Evolutionary conservation across 2,113 vertebrate species (phyloP).

Genomic region (Tragelaphus strepsiceros): DNA sequence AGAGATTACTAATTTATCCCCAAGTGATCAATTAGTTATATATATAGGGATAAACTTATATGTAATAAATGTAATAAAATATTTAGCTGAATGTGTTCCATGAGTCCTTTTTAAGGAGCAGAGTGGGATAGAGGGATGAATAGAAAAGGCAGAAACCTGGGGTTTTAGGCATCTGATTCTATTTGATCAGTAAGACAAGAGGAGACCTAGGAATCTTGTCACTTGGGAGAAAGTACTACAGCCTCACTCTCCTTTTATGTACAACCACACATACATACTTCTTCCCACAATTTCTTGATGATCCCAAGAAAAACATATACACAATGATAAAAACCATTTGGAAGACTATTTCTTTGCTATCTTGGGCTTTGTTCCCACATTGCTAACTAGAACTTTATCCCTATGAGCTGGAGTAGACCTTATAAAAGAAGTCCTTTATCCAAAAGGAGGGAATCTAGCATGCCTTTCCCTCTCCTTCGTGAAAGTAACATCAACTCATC

Average conservation of each 20-base stretch:
- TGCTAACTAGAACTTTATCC: not conserved
- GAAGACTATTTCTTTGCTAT: fast-evolving
- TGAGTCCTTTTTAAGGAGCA: not conserved
- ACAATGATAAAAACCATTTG: not conserved
- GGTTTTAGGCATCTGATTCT: not conserved
- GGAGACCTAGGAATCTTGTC: not conserved
- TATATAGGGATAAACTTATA: not conserved
- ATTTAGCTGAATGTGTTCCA: not conserved
- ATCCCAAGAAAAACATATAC: not conserved
- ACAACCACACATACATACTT: no score
- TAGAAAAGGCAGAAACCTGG: not conserved
- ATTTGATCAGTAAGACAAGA: not conserved
- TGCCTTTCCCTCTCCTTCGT: not conserved
- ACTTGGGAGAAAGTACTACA: not conserved
- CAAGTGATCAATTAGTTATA: not conserved
- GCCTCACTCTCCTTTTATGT: not conserved
- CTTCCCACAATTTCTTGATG: not conserved
- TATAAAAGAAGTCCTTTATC: not conserved
- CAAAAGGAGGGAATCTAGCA: not conserved
- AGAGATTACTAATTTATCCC: not conserved
- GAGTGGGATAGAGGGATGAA: not conserved
- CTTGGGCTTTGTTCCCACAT: no score
- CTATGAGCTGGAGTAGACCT: fast-evolving
- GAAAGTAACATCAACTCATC: not conserved
- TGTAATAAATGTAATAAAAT: not conserved